These are phyloP conservation scores for Brachylomia viminalis DNA, from an alignment of 2,888 invertebrate species.

Conservation along the genomic window DNA sequence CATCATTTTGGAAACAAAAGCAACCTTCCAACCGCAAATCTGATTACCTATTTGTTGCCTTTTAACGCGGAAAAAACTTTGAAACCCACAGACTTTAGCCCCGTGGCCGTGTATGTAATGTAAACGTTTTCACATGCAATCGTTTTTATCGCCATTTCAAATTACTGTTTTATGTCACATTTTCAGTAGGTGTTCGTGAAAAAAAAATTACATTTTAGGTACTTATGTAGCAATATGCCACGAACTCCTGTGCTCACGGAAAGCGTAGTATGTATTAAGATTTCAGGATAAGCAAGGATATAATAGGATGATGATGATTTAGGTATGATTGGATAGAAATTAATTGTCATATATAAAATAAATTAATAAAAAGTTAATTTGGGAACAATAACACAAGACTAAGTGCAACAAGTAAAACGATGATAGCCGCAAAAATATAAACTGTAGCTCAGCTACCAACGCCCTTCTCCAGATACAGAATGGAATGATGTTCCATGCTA, in stretches of 20 bases:
- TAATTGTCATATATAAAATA: too few relatives aligned
- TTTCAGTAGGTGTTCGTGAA: neutral
- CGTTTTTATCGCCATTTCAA: conserved; percentile 10
- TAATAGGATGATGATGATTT: too few relatives aligned
- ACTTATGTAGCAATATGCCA: too few relatives aligned
- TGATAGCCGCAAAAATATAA: too few relatives aligned
- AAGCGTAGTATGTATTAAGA: neutral
- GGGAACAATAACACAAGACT: too few relatives aligned
- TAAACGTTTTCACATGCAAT: conserved; percentile 18
- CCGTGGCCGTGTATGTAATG: neutral
- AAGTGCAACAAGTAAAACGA: too few relatives aligned
- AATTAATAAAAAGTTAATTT: too few relatives aligned
- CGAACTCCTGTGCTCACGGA: neutral
- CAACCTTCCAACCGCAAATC: neutral
- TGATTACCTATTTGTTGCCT: neutral
- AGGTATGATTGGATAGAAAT: too few relatives aligned
- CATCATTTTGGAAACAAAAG: neutral
- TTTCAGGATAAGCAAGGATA: neutral
- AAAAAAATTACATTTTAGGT: neutral
- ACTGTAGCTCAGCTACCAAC: too few relatives aligned
- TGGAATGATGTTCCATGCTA: too few relatives aligned
- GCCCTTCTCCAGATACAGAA: too few relatives aligned
- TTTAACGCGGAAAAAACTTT: neutral
- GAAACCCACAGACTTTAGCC: neutral
- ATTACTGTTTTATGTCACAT: conserved; percentile 10